Evolutionary conservation across 2,888 invertebrate species (phyloP).

Genomic region (Acanthosoma haemorrhoidale): DNA sequence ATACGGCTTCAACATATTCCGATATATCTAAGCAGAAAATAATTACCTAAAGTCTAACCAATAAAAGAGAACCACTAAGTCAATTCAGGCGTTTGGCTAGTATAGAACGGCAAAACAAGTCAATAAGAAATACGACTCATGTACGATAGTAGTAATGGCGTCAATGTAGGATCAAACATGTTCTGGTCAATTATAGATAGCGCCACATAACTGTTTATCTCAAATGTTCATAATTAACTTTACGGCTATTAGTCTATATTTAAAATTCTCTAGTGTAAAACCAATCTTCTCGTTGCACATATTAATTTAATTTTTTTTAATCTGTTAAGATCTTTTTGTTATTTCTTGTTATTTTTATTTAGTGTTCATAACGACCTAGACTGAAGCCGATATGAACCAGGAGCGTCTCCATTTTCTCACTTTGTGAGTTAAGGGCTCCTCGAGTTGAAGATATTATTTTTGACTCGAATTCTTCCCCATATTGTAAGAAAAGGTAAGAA

Average conservation of each 20-base stretch:
- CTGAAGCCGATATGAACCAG: slow-evolving; percentile 27
- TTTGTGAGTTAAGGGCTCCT: slow-evolving; percentile 14
- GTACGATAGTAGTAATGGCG: neutral
- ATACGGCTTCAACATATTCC: neutral
- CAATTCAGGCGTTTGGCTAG: neutral
- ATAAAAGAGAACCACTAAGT: too few relatives aligned
- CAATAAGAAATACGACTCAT: neutral
- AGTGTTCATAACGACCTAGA: neutral
- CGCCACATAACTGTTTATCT: neutral
- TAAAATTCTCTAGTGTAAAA: too few relatives aligned
- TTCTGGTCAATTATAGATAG: neutral
- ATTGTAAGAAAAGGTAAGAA: slow-evolving; percentile 39
- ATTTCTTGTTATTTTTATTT: neutral
- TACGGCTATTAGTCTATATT: too few relatives aligned
- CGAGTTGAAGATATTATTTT: slow-evolving; percentile 22
- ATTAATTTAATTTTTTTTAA: too few relatives aligned
- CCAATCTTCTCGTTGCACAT: too few relatives aligned
- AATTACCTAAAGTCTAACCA: neutral
- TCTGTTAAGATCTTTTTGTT: too few relatives aligned
- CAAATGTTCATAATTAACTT: too few relatives aligned
- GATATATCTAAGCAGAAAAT: neutral
- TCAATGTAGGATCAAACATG: too few relatives aligned
- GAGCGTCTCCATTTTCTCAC: slow-evolving; percentile 31
- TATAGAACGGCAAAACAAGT: neutral
- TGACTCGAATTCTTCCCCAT: slow-evolving; percentile 25